Conservation (phyloP, 2,888 invertebrate genomes). For the Brachyopa scutellaris region DNA sequence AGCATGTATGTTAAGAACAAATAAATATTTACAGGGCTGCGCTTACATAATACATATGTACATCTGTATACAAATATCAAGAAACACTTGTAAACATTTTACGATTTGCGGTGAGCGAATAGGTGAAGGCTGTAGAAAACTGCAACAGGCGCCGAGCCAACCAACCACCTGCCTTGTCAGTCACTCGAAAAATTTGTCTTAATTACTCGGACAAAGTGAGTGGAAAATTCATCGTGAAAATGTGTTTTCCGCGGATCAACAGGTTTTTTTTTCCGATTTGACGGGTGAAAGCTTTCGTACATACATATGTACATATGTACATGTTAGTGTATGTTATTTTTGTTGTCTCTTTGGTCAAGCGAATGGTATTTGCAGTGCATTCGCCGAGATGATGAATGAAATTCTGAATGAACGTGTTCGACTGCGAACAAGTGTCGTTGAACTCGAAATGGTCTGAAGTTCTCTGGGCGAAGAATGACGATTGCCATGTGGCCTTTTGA, state of each 20-base stretch:
- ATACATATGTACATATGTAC: too few species aligned
- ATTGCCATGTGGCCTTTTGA: too few species aligned
- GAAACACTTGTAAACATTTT: slow-evolving; percentile 24
- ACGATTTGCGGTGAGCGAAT: neutral
- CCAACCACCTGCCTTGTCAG: slow-evolving; percentile 50
- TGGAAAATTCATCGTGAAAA: slow-evolving; percentile 22
- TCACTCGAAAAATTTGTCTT: slow-evolving; percentile 21
- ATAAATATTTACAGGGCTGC: slow-evolving; percentile 13
- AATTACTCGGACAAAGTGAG: neutral
- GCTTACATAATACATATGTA: neutral
- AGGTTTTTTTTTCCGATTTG: slow-evolving; percentile 24
- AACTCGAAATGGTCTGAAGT: too few species aligned
- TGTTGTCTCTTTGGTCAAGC: slow-evolving; percentile 3
- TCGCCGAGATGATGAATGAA: slow-evolving; percentile 40
- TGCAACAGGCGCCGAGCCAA: slow-evolving; percentile 33
- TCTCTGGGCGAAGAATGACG: too few species aligned
- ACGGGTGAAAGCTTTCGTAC: slow-evolving; percentile 19
- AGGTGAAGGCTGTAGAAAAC: neutral
- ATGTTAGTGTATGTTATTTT: too few species aligned
- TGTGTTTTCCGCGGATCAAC: slow-evolving; percentile 34
- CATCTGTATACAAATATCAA: too few species aligned
- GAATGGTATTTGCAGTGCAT: slow-evolving; percentile 20
- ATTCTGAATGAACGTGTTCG: slow-evolving; percentile 7
- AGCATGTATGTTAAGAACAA: slow-evolving; percentile 21
- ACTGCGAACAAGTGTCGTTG: slow-evolving; percentile 15